A percentile compares a stretch with the other conserved stretches of the same genome.
Evolutionary conservation across 1,140 invertebrate genomes (phyloP).

Genomic region (Aporrectodea caliginosa): DNA sequence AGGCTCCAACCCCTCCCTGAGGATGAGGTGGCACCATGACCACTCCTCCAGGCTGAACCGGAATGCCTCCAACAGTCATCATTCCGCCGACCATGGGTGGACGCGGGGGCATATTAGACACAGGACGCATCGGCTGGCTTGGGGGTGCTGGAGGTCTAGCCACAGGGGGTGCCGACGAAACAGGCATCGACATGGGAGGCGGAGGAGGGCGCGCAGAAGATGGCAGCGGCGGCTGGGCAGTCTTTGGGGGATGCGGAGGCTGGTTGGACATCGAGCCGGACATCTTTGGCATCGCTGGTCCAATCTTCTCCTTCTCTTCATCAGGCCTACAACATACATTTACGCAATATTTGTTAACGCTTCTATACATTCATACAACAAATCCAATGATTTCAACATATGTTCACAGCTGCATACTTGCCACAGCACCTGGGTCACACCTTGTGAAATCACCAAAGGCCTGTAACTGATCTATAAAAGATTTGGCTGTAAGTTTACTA

Average conservation of each 20-base stretch:
- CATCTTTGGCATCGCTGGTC: slow-evolving; percentile 52
- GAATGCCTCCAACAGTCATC: slow-evolving; percentile 58
- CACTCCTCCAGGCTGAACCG: slow-evolving; percentile 5
- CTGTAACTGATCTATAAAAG: no score
- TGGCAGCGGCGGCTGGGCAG: slow-evolving; percentile 9
- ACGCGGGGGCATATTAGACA: slow-evolving; percentile 39
- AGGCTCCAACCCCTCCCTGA: slow-evolving; percentile 21
- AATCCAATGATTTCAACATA: neutral
- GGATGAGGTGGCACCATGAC: slow-evolving; percentile 10
- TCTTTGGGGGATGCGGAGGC: neutral
- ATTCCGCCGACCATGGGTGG: slow-evolving; percentile 45
- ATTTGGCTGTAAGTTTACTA: no score
- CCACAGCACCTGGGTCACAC: no score
- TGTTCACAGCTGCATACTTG: neutral
- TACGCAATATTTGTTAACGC: no score
- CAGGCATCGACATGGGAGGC: slow-evolving; percentile 32
- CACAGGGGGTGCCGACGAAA: slow-evolving; percentile 17
- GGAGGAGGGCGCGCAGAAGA: slow-evolving; percentile 31
- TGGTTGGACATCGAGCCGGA: slow-evolving; percentile 36
- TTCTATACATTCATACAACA: no score
- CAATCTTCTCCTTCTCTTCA: slow-evolving; percentile 79
- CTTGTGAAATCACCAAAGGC: no score
- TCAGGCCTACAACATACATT: slow-evolving; percentile 71
- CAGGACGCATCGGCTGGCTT: neutral
- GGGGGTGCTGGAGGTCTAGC: neutral